Conservation (phyloP, 2,888 invertebrate genomes). For the Pemphredon lugubris region DNA sequence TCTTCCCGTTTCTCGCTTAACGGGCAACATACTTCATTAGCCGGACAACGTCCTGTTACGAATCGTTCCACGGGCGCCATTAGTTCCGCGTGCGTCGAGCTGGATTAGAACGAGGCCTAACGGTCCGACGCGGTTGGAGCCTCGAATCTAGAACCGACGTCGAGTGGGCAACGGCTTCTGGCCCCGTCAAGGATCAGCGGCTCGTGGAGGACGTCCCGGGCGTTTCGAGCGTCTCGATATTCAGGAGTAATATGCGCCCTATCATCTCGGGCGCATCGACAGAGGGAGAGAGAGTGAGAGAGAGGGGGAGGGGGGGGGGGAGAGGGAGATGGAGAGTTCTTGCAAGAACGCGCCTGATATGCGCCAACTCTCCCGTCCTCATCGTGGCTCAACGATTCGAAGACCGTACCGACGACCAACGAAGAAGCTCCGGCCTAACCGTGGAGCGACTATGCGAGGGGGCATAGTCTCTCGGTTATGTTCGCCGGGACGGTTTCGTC, state of each 20-base stretch:
- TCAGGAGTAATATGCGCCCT: background rate
- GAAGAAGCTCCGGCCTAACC: slow-evolving; percentile 22
- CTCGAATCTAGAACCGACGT: slow-evolving; percentile 13
- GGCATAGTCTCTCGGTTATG: background rate
- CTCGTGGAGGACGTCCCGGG: background rate
- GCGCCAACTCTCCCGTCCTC: slow-evolving; percentile 39
- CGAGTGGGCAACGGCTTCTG: background rate
- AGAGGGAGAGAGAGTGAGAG: no score
- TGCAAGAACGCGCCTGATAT: slow-evolving; percentile 41
- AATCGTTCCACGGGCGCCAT: slow-evolving; percentile 13
- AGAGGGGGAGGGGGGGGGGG: no score
- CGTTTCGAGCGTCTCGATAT: background rate
- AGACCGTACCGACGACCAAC: slow-evolving; percentile 35
- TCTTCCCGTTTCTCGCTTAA: slow-evolving; percentile 16
- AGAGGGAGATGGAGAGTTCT: slow-evolving; percentile 20
- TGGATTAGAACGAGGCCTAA: slow-evolving; percentile 48
- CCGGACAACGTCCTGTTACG: slow-evolving; percentile 37
- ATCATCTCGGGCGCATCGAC: no score
- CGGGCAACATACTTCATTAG: slow-evolving; percentile 34
- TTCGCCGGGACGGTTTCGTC: background rate
- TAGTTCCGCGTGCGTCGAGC: slow-evolving; percentile 51
- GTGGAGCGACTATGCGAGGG: slow-evolving; percentile 12
- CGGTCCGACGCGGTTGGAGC: slow-evolving; percentile 31
- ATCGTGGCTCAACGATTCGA: slow-evolving; percentile 53
- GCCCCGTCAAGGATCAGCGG: slow-evolving; percentile 28